These are phyloP conservation scores for Epistrophella euchroma DNA, from an alignment of 2,888 invertebrate genomes.

Conservation along the genomic window DNA sequence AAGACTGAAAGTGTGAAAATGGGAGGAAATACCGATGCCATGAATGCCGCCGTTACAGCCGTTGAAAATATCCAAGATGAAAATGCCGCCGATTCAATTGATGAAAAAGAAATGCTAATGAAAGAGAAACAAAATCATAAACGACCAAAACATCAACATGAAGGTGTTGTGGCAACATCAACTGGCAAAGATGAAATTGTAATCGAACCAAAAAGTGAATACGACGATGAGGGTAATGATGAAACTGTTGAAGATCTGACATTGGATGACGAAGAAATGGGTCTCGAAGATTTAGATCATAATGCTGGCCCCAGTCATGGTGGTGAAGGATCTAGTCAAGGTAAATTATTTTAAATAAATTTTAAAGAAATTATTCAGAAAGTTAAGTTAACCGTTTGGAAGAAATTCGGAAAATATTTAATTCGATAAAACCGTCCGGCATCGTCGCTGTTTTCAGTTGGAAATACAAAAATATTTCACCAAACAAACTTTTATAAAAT, in stretches of 20 bases:
- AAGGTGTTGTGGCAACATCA: conserved; percentile 61
- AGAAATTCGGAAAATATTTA: no score
- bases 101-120: conserved; percentile 76
- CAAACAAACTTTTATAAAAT: no score
- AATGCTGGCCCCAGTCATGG: conserved; percentile 89
- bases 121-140: conserved; percentile 82
- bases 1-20: conserved; percentile 84
- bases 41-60: conserved; percentile 79
- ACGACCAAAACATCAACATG: conserved; percentile 79
- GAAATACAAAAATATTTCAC: no score
- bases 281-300: conserved; percentile 86
- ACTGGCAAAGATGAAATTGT: conserved; percentile 80
- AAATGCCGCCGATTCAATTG: conserved; percentile 77
- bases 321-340: conserved; percentile 89
- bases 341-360: conserved; percentile 80
- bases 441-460: no score
- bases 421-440: no score
- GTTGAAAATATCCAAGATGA: conserved; percentile 77
- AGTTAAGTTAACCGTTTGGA: background rate
- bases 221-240: conserved; percentile 88
- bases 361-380: background rate
- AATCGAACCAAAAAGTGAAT: conserved; percentile 90
- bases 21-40: conserved; percentile 81
- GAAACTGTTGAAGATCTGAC: conserved; percentile 94
- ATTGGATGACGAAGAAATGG: conserved; percentile 91